A percentile compares a stretch with the other conserved stretches of the same genome.
Conservation (phyloP, 2,888 invertebrate species). For the Napeogenes sylphis region DNA sequence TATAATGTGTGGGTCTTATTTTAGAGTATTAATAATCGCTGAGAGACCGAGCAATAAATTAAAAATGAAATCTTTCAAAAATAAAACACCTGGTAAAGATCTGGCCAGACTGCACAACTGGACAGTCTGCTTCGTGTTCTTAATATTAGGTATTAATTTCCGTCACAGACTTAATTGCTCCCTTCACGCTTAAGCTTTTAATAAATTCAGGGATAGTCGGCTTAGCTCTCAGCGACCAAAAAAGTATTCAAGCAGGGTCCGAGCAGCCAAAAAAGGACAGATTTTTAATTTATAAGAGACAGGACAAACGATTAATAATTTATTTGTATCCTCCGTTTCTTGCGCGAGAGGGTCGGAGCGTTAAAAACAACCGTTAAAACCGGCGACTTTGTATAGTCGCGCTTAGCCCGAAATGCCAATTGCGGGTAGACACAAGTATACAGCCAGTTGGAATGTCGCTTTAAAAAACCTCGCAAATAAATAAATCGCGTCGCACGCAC, state of each 20-base stretch:
- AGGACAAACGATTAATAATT: conserved; percentile 79
- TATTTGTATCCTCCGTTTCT: conserved; percentile 75
- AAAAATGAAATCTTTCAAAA: not conserved
- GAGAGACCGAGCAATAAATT: not conserved
- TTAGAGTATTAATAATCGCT: too few species aligned
- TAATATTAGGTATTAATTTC: conserved; percentile 62
- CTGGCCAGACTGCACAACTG: not conserved
- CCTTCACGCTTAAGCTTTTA: conserved; percentile 73
- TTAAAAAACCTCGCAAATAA: conserved; percentile 76
- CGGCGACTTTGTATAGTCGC: conserved; percentile 74
- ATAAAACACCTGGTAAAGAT: conserved; percentile 32
- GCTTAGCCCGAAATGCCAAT: conserved; percentile 77
- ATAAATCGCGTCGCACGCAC: conserved; percentile 77
- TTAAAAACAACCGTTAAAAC: conserved; percentile 78
- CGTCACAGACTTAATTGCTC: conserved; percentile 75
- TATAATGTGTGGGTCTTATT: too few species aligned
- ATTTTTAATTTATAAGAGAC: conserved; percentile 78
- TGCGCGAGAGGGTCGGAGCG: conserved; percentile 70
- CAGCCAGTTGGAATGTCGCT: conserved; percentile 76
- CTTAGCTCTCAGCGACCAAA: conserved; percentile 68
- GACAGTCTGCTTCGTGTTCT: not conserved
- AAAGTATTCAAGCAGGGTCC: conserved; percentile 56
- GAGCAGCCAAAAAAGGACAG: conserved; percentile 66
- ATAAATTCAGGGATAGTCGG: conserved; percentile 74
- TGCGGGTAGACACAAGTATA: conserved; percentile 78